Evolutionary conservation across 2,888 invertebrate species (phyloP).

Genomic region (Drosophila villosipedis): DNA sequence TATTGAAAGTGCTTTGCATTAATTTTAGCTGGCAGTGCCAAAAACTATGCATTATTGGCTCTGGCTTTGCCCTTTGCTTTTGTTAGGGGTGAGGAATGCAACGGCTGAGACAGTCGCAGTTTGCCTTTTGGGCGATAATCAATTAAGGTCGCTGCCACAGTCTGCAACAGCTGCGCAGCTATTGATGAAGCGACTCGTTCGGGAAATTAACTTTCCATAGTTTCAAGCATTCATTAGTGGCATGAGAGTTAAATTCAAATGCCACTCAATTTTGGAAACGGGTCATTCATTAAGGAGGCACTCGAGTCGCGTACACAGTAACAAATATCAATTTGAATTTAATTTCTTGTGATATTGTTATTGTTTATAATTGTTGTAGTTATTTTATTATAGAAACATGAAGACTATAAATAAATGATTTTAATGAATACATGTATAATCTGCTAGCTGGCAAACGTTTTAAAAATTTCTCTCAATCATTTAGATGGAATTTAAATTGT

Average conservation of each 20-base stretch:
- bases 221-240: slow-evolving; percentile 26
- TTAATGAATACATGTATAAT: background rate
- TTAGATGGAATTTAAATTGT: background rate
- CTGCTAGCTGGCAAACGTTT: background rate
- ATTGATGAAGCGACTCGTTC: slow-evolving; percentile 22
- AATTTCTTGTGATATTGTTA: background rate
- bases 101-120: background rate
- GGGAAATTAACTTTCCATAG: slow-evolving; percentile 26
- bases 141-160: slow-evolving; percentile 58
- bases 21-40: slow-evolving; percentile 44
- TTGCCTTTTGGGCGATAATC: slow-evolving; percentile 33
- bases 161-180: background rate
- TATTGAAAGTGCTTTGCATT: slow-evolving; percentile 71
- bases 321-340: background rate
- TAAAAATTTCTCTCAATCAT: background rate
- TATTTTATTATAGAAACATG: background rate
- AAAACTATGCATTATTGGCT: slow-evolving; percentile 43
- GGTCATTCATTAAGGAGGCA: slow-evolving; percentile 61
- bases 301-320: slow-evolving; percentile 9
- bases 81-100: background rate
- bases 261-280: slow-evolving; percentile 45
- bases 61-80: slow-evolving; percentile 18
- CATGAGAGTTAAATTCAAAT: slow-evolving; percentile 50
- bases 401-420: background rate
- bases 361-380: background rate